Conservation (phyloP, 2,888 invertebrate genomes). For the Octonoba sinensis region DNA sequence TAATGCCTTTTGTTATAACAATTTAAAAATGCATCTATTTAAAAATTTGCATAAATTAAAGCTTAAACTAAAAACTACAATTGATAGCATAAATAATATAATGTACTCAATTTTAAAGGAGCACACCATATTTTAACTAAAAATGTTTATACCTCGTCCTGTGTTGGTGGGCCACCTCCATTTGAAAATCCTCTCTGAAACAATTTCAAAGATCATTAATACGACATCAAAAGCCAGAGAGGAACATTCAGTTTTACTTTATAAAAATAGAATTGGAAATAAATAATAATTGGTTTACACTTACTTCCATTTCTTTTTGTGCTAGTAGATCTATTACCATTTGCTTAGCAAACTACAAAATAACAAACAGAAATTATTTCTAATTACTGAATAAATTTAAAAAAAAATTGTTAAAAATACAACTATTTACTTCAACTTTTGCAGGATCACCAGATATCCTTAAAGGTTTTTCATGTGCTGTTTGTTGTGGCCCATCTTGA, state of each 20-base stretch:
- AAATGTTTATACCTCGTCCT: conserved; percentile 37
- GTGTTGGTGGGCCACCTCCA: conserved; percentile 40
- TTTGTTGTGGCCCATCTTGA: conserved; percentile 89
- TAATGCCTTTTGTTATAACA: too few relatives aligned
- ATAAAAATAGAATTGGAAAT: too few relatives aligned
- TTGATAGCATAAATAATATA: too few relatives aligned
- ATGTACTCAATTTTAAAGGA: too few relatives aligned
- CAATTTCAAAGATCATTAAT: background rate
- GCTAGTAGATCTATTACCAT: conserved; percentile 91
- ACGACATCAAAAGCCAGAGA: background rate
- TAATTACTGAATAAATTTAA: background rate
- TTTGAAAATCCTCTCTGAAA: conserved; percentile 45
- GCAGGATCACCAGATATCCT: conserved; percentile 94
- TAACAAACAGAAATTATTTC: background rate
- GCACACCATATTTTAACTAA: conserved; percentile 3
- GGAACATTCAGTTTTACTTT: too few relatives aligned
- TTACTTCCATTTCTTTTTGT: conserved; percentile 86
- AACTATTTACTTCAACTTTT: conserved; percentile 73
- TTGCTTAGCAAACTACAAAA: conserved; percentile 83
- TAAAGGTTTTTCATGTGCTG: conserved; percentile 87
- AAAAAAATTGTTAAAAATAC: background rate
- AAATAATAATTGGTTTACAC: too few relatives aligned
- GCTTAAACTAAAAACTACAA: too few relatives aligned
- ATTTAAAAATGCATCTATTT: too few relatives aligned
- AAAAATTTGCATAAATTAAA: too few relatives aligned